Base-by-base conservation (phyloP, 2,113 vertebrate species). In the Tautogolabrus adspersus region DNA sequence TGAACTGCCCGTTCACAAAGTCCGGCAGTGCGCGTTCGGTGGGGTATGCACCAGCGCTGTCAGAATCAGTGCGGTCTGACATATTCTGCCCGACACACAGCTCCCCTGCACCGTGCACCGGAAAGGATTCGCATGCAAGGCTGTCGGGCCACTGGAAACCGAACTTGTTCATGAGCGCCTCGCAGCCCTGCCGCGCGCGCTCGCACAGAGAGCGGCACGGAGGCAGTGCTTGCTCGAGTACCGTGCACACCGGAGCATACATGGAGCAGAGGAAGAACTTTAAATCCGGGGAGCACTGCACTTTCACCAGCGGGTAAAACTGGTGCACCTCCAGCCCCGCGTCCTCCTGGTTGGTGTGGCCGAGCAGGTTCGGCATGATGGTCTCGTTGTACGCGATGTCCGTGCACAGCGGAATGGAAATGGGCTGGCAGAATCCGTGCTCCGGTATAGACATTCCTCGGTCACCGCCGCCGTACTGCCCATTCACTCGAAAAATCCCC, bases 101-200 rank as follows among this genome's bases (percentile, higher is more conserved):
- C 93, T 97, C 96, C 0, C 94, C 96, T 0, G 96, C 96, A 34
- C 97, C 97, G 93, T 98, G 97, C 23, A 98, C 95, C 0, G 97
- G 96, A 91, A 96, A 97, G 72, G 94, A 93, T 83, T 96, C 96
- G 85, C 96, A 97, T 16, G 95, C 95, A 5, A 97, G 94, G 52
- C 91, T 96, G 89, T 96, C 96, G 4, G 96, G 96, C 96, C 96
- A 97, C 95, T 97, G 96, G 93, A 97, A 97, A 72, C 96, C 96
- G 88, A 97, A 97, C 93, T 97, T 97, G 89, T 97, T 97, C 96
- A 97, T 97, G 55, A 97, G 96, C 82, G 96, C 96, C 90, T 97
- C 96, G 88, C 96, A 97, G 82, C 96, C 96, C 84, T 96, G 96
- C 40, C 96, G 92, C 54, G 96, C 96, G 37, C 96, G 93, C 91